Base-by-base conservation (phyloP, 1,140 invertebrate genomes). In the Sinella curviseta region DNA sequence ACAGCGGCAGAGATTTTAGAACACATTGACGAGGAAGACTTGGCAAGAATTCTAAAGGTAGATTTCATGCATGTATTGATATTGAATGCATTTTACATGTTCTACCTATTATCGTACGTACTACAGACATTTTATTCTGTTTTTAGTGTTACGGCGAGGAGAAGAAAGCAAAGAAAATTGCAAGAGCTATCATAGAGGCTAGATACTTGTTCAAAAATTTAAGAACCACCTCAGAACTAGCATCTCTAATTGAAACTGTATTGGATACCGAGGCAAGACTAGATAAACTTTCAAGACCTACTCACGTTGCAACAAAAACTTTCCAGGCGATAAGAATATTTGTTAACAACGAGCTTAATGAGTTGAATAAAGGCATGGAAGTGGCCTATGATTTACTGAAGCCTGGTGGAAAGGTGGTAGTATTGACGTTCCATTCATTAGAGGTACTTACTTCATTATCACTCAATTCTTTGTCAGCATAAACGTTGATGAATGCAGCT, bases 301-400 rank as follows among this genome's bases (percentile, higher is more conserved):
- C 92, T 4, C 95, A 97, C 86, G 89, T 90, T 80, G 96, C 96
- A 0, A 97, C 95, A 1, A 97, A 96, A 90, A 92, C 95, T 0
- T 99, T 98, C 88, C 95, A 97, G 89, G 97, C 96, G 0, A 86
- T 99, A 77, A 88, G 97, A 83, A 98, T 98, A 82, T 97, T 98
- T 88, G 94, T 99, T 0, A 99, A 99, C 86, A 95, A 99, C 87
- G 97, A 99, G 88, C 87, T 99, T 0, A 99, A 99, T 87, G 96
- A 99, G 89, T 90, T 98, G 2, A 95, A 97, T 88, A 94, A 95
- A 87, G 97, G 90, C 0, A 91, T 98, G 85, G 85, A 94, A 39
- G 84, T 96, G 82, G 93, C 95, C 0, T 89, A 92, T 73, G 89
- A 91, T 81, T 94, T 93, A 85, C 88, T 99, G 28, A 93, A 93